Evolutionary conservation across 2,797 vertebrate species (phyloP).

Genomic region (Prionace glauca): DNA sequence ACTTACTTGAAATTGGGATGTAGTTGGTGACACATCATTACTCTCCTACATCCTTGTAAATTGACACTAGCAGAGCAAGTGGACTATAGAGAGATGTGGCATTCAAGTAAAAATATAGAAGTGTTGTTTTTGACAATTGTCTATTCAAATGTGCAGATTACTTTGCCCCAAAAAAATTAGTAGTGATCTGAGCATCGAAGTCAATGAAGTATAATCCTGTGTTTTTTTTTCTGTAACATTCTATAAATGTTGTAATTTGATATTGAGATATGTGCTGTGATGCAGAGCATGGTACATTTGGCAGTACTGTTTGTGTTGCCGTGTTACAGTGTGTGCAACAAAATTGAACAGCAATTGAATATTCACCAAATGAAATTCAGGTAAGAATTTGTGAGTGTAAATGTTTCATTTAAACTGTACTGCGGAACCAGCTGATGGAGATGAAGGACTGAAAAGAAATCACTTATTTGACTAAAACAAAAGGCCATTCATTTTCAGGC

Average conservation of each 20-base stretch:
- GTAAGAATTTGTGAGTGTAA: not conserved
- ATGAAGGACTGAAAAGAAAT: not conserved
- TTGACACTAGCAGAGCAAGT: not conserved
- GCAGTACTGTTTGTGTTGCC: not conserved
- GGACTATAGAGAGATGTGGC: not conserved
- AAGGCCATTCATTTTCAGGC: not conserved
- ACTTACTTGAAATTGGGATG: not conserved
- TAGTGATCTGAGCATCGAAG: not conserved
- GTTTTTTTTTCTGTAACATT: not conserved
- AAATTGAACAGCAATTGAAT: not conserved
- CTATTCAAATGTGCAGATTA: not conserved
- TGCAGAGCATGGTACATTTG: not conserved
- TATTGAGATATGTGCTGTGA: not conserved
- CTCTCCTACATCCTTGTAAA: not conserved
- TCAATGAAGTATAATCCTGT: not conserved
- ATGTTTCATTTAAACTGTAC: not conserved
- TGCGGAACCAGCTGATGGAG: not conserved
- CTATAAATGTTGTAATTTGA: constrained; percentile 20
- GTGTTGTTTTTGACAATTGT: not conserved
- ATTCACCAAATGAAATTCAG: not conserved
- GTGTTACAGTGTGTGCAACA: not conserved
- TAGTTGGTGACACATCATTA: not conserved
- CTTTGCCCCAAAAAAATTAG: not conserved
- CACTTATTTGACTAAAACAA: not conserved
- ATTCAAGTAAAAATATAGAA: not conserved